Conservation (phyloP, 2,113 vertebrate species). For the Quiscalus mexicanus region DNA sequence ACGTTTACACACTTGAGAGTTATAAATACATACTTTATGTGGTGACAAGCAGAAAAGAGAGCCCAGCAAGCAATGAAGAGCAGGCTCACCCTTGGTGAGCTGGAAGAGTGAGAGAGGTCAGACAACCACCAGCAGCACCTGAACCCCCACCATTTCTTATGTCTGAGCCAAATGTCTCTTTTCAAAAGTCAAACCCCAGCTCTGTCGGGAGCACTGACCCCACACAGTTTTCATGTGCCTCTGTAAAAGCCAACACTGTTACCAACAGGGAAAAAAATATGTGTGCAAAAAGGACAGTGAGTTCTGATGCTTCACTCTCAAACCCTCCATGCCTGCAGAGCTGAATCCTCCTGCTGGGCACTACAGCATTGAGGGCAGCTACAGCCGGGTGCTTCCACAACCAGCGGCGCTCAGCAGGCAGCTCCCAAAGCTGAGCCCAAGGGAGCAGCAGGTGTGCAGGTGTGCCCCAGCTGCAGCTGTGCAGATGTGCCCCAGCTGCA, state of each 20-base stretch:
- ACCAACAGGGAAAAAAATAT: background rate
- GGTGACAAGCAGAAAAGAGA: background rate
- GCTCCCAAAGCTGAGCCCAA: fast-evolving
- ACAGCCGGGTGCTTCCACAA: fast-evolving
- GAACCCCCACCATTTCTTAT: background rate
- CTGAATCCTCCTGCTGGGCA: fast-evolving
- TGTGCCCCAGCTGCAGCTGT: background rate
- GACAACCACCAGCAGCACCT: background rate
- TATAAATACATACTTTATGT: background rate
- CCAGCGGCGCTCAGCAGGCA: fast-evolving
- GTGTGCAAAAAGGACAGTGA: background rate
- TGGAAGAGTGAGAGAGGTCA: background rate
- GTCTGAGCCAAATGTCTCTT: fast-evolving
- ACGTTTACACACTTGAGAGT: background rate
- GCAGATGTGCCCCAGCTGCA: background rate
- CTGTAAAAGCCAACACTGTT: fast-evolving
- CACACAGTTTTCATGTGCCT: fast-evolving
- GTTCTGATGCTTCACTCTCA: background rate
- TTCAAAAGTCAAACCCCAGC: fast-evolving
- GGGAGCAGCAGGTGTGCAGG: background rate
- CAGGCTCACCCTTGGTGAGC: background rate
- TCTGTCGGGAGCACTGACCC: fast-evolving
- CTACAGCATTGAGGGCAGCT: background rate
- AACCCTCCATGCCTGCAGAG: background rate
- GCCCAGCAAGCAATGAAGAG: background rate